These are phyloP conservation scores for Pleuronectes platessa DNA, from an alignment of 2,113 vertebrate genomes.

Conservation along the genomic window DNA sequence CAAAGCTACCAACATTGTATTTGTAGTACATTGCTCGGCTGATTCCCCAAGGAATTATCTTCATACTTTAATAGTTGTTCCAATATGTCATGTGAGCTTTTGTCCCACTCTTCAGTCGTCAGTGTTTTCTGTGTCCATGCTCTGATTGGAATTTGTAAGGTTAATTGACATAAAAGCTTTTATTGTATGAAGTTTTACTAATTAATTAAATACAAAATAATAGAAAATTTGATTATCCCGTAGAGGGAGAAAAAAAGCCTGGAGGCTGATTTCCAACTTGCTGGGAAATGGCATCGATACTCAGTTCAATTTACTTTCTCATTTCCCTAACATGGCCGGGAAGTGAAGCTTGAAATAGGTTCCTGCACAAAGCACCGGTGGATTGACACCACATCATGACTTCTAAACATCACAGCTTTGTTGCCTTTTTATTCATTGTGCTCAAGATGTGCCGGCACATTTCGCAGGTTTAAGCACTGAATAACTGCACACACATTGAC, in stretches of 20 bases:
- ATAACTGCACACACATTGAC: background rate
- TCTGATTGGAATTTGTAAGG: constrained; percentile 30
- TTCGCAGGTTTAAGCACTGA: constrained; percentile 42
- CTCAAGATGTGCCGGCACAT: constrained; percentile 28
- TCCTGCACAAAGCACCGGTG: constrained; percentile 53
- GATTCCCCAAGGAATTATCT: background rate
- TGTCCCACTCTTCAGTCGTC: background rate
- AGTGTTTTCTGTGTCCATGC: constrained; percentile 5
- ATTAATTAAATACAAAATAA: constrained; percentile 1
- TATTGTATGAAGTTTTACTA: constrained; percentile 32
- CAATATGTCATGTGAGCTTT: constrained; percentile 8
- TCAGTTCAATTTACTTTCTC: constrained; percentile 70
- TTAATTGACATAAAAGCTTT: constrained; percentile 39
- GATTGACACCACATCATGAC: constrained; percentile 51
- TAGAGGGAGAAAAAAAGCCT: constrained; percentile 12
- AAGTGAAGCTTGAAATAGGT: constrained; percentile 78
- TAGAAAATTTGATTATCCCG: constrained; percentile 44
- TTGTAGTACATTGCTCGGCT: constrained; percentile 44
- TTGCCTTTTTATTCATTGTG: constrained; percentile 34
- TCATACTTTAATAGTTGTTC: background rate
- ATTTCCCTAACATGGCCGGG: constrained; percentile 69
- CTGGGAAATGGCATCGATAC: constrained; percentile 52
- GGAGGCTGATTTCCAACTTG: constrained; percentile 39
- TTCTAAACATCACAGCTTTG: constrained; percentile 53
- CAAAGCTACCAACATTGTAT: constrained; percentile 7